phyloP scores from a whole-genome alignment of 2,113 vertebrate species.

The Grus americana region DNA sequence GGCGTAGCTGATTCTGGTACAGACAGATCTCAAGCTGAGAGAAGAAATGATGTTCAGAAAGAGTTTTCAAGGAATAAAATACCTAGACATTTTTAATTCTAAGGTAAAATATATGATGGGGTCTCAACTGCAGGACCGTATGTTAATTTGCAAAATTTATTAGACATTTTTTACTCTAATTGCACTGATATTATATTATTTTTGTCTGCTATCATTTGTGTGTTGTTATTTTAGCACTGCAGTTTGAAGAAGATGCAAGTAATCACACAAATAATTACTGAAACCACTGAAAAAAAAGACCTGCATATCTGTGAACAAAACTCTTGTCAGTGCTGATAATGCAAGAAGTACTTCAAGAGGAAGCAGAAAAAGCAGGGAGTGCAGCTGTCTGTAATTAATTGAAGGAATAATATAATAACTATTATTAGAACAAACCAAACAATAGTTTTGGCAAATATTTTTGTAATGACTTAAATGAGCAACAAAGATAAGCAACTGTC shows the following conservation, averaged over 20 bases:
- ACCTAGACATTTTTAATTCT: not conserved
- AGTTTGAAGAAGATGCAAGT: not conserved
- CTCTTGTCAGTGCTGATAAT: constrained; percentile 32
- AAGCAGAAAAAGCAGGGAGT: constrained; percentile 49
- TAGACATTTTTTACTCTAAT: not conserved
- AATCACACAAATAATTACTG: not conserved
- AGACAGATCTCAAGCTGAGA: not conserved
- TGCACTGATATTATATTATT: not conserved
- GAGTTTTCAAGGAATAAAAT: not conserved
- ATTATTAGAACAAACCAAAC: constrained; percentile 70
- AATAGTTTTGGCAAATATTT: constrained; percentile 66
- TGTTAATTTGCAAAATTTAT: not conserved
- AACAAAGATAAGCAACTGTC: constrained; percentile 13
- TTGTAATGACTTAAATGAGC: not conserved
- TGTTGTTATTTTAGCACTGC: not conserved
- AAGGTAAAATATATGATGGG: not conserved
- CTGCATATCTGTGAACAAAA: constrained; percentile 9
- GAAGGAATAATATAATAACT: constrained; percentile 69
- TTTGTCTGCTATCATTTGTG: not conserved
- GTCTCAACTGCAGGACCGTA: not conserved
- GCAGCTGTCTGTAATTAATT: constrained; percentile 73
- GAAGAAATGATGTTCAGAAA: not conserved
- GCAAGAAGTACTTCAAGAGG: constrained; percentile 47
- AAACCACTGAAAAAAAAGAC: not conserved
- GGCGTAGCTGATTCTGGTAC: not conserved